These are phyloP conservation scores for Vimba vimba DNA, from an alignment of 2,113 vertebrate species.

Conservation along the genomic window DNA sequence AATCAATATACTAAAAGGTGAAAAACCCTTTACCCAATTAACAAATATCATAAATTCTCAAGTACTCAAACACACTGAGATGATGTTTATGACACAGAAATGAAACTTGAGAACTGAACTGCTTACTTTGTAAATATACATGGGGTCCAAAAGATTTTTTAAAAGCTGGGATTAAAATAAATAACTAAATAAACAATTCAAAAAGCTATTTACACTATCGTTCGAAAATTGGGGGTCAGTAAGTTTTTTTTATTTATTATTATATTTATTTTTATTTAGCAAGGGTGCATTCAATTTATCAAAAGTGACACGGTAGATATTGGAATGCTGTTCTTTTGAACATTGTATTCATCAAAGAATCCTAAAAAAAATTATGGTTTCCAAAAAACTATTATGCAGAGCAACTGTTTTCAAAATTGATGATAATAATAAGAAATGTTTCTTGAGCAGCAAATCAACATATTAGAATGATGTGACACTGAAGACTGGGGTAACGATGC, in stretches of 20 bases:
- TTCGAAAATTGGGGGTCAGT: not conserved
- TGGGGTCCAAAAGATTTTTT: not conserved
- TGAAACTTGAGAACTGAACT: not conserved
- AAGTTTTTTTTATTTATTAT: not conserved
- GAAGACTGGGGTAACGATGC: no score
- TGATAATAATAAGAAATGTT: not conserved
- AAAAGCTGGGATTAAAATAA: no score
- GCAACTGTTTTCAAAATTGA: not conserved
- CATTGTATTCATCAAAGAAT: not conserved
- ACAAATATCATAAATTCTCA: conserved; percentile 67
- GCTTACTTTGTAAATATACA: not conserved
- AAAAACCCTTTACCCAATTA: conserved; percentile 70
- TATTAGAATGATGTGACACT: no score
- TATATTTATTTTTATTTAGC: no score
- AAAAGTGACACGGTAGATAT: not conserved
- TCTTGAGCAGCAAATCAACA: no score
- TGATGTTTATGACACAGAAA: not conserved
- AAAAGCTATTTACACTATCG: not conserved
- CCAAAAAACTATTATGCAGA: not conserved
- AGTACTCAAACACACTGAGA: conserved; percentile 22
- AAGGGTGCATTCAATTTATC: not conserved
- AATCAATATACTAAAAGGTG: conserved; percentile 71
- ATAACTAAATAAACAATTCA: not conserved
- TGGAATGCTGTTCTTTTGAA: not conserved
- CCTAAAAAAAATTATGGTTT: not conserved